Evolutionary conservation across 2,888 invertebrate genomes (phyloP).

Genomic region (Caenorhabditis drosophilae): DNA sequence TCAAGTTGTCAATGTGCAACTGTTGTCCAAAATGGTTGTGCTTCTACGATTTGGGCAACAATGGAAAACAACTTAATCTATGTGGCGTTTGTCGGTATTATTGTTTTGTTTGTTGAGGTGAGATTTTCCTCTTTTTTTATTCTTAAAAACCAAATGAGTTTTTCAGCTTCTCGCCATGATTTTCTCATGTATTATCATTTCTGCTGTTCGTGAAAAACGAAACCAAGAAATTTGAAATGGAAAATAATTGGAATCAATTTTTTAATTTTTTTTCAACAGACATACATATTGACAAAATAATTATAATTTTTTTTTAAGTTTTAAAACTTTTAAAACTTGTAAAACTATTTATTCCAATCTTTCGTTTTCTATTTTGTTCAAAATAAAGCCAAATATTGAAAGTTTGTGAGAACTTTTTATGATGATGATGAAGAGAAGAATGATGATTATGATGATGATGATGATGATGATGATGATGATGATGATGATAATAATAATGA

Average conservation of each 20-base stretch:
- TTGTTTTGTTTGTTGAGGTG: slow-evolving; percentile 49
- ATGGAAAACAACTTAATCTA: slow-evolving; percentile 42
- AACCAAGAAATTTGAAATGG: slow-evolving; percentile 5
- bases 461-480: too few species aligned
- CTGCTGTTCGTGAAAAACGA: slow-evolving; percentile 46
- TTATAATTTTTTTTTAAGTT: too few species aligned
- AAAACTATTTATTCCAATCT: too few species aligned
- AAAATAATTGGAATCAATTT: slow-evolving; percentile 1
- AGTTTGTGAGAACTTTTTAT: too few species aligned
- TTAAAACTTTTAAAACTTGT: too few species aligned
- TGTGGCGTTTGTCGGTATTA: slow-evolving; percentile 39
- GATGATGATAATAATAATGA: too few species aligned
- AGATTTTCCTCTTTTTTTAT: too few species aligned
- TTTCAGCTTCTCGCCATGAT: slow-evolving; percentile 52
- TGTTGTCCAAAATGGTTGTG: slow-evolving; percentile 45
- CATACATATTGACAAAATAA: background rate
- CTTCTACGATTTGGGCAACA: slow-evolving; percentile 26
- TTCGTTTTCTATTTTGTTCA: too few species aligned
- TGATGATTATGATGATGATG: too few species aligned
- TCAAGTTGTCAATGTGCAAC: slow-evolving; percentile 33
- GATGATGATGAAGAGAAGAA: too few species aligned
- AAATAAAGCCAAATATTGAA: too few species aligned
- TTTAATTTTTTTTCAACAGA: background rate
- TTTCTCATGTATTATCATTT: slow-evolving; percentile 48
- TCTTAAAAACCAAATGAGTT: too few species aligned